Evolutionary conservation across 2,888 invertebrate species (phyloP), one percentile per base, ranked within the genome.

Genomic region (Scaeva pyrastri): DNA sequence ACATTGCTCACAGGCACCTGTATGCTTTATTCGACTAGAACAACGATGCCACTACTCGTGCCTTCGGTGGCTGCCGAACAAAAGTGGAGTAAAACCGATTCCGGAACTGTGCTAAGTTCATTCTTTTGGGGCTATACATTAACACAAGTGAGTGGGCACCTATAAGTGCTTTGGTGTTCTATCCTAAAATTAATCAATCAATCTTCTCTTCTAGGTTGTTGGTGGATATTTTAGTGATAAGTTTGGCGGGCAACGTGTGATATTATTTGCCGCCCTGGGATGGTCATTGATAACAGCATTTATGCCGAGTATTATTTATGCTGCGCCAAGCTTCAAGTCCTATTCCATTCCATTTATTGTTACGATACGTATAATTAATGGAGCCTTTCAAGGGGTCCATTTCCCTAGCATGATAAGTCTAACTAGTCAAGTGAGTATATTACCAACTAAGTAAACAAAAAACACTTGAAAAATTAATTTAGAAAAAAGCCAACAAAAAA

Each of bases 71-170:
- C 95, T 50, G 93, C 94, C 70, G 95, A 95, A 88, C 93, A 94
- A 89, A 93, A 94, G 75, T 96, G 95, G 95, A 94, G 94, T 89
- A 96, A 95, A 92, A 94, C 94, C 21, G 94, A 96, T 88, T 94
- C 95, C 3, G 96, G 96, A n/a, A 94, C 94, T 1, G 94, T 96
- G 64, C 91, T 96, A 31, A 95, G 95, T 23, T 94, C 95, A 26
- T 96, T 96, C 90, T 96, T 96, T 90, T 96, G 96, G 95, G 96
- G 96, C 62, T 96, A 96, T 89, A 95, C 95, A 0, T 90, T 95
- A 84, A 96, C 96, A 0, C 94, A 94, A 91, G 93, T 93, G 50
- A 71, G 60, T 55, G 0, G 26, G 3, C 0, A 19, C 14, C 0
- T 2, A 56, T 5, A 16, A 23, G 26, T 23, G 1, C 8, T n/a